Evolutionary conservation across 2,888 invertebrate genomes (phyloP), one percentile per base, ranked within the genome.

Genomic region (Aromia moschata): DNA sequence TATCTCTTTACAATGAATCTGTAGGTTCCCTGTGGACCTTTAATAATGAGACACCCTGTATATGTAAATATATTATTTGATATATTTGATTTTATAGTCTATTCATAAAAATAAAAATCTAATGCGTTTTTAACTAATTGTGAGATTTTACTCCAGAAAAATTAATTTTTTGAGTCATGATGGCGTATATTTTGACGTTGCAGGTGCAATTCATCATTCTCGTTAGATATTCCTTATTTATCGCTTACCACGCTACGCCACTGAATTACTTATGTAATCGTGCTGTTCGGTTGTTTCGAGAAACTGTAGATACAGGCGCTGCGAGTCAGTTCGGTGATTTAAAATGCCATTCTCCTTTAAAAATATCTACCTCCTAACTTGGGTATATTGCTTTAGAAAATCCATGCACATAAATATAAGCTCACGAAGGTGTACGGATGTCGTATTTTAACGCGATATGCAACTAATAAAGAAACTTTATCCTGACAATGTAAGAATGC

Each of bases 331-430:
- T 37, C 10, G 47, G 54, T 43, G 46, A 58, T 58, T 54, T 58
- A 58, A 46, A 58, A 53, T 46, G 45, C 47, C 47, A 58, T 58
- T 54, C 54, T 33, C 12, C 45, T 45, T 54, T 43, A 40, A 58
- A 41, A 54, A 46, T 43, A 37, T 17, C 30, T 46, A 18, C 25
- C 18, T 40, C 11, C 40, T 15, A 33, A 9, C 41, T 9, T 36
- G 20, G 17, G 36, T 40, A 47, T 54, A 33, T 20, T 54, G 54
- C 43, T 58, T 53, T 40, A 43, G 25, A 43, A 54, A 47, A 58
- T 47, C 54, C 47, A 17, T 9, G 16, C 33, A 58, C 43, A 38
- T 43, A 12, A 58, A 41, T 40, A 52, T 52, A 17, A 33, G 36
- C 43, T 25, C 47, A 30, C 31, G 15, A 46, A 56, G 18, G 53